Percentiles rank a stretch among this genome's conserved stretches.
Evolutionary conservation across 2,113 vertebrate species (phyloP).

Genomic region (Phocoena phocoena): DNA sequence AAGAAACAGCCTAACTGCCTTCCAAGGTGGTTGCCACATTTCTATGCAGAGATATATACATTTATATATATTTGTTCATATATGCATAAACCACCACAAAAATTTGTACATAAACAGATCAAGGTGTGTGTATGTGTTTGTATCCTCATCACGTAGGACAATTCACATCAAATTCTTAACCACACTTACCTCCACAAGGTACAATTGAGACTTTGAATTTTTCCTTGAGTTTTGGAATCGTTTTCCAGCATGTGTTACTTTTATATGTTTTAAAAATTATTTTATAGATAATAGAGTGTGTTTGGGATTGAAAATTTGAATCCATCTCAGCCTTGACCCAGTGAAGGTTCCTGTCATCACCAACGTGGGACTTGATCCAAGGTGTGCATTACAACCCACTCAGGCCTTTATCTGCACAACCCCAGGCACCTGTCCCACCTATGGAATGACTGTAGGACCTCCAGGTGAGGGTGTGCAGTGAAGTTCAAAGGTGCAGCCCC

Average conservation of each 20-base stretch:
- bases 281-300: not conserved
- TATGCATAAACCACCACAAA: too few species aligned
- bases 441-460: accelerated
- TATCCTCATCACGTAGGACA: accelerated
- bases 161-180: not conserved
- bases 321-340: not conserved
- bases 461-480: not conserved
- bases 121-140: not conserved
- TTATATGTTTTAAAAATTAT: not conserved
- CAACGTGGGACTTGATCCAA: not conserved
- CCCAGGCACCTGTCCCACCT: not conserved
- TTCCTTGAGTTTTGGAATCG: not conserved
- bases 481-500: too few species aligned
- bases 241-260: not conserved
- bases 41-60: not conserved
- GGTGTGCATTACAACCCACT: accelerated
- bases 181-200: not conserved
- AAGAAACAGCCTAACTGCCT: not conserved
- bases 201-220: not conserved
- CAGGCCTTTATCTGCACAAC: too few species aligned
- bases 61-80: not conserved
- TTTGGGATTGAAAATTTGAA: not conserved
- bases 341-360: not conserved
- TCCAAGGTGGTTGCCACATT: not conserved
- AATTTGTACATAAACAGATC: accelerated